Conservation (phyloP, 1,140 invertebrate genomes). For the Drosophila suzukii region DNA sequence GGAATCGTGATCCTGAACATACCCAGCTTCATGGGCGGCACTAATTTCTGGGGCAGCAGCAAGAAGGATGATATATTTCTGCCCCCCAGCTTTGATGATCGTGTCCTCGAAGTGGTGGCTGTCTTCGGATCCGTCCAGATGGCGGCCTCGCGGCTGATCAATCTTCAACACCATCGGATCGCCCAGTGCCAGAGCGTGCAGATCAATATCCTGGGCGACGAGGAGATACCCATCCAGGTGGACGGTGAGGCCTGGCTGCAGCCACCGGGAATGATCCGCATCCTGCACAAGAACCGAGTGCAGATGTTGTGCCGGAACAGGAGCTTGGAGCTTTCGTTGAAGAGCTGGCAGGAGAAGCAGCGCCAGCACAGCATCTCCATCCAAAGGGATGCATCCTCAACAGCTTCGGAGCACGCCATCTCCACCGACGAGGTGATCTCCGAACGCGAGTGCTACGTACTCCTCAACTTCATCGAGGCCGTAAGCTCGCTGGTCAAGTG, state of each 20-base stretch:
- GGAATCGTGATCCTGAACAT: conserved; percentile 99
- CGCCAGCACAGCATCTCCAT: conserved; percentile 86
- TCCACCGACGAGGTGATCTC: conserved; percentile 86
- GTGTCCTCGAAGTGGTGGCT: conserved; percentile 97
- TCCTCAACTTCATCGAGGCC: conserved; percentile 93
- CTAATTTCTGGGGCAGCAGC: conserved; percentile 98
- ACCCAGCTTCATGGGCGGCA: conserved; percentile 98
- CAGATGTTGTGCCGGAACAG: conserved; percentile 97
- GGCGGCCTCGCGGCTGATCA: conserved; percentile 97
- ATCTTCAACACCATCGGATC: conserved; percentile 98
- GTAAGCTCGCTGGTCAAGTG: conserved; percentile 92
- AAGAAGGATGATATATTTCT: conserved; percentile 95
- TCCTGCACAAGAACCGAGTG: conserved; percentile 98
- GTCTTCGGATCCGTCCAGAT: conserved; percentile 99
- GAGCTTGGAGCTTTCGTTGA: conserved; percentile 94
- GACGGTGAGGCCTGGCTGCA: conserved; percentile 99
- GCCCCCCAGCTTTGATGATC: conserved; percentile 95
- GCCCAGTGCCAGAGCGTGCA: conserved; percentile 98
- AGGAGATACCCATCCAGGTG: conserved; percentile 96
- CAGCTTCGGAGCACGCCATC: conserved; percentile 77
- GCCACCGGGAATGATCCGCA: conserved; percentile 96
- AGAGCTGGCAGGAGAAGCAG: conserved; percentile 97
- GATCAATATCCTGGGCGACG: conserved; percentile 96
- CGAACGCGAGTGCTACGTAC: conserved; percentile 87
- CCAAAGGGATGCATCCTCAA: conserved; percentile 80